These are phyloP conservation scores for Drosophila mauritiana DNA, from an alignment of 1,140 invertebrate genomes.

Conservation along the genomic window DNA sequence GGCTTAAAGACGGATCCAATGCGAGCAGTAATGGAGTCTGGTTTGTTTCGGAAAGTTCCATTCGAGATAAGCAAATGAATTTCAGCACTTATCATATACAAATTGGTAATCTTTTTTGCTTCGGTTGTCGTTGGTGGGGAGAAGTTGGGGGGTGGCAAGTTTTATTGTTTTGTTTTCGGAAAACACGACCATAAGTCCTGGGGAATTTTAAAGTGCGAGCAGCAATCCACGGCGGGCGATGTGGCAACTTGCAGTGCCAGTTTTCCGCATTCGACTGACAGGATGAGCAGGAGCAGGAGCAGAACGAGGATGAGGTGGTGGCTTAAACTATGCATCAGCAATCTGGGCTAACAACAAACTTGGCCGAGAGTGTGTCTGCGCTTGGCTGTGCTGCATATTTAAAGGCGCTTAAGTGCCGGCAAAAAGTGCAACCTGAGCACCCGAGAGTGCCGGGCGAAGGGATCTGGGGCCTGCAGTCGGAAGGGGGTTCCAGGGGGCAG, in stretches of 20 bases:
- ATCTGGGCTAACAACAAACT: constrained; percentile 56
- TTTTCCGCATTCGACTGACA: constrained; percentile 7
- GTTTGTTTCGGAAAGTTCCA: constrained; percentile 31
- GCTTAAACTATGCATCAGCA: constrained; percentile 48
- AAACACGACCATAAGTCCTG: constrained; percentile 44
- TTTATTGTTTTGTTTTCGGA: constrained; percentile 43
- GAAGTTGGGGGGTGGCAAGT: not conserved
- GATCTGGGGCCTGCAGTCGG: not conserved
- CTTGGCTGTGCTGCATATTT: constrained; percentile 73
- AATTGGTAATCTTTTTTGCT: constrained; percentile 32
- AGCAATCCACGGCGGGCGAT: not conserved
- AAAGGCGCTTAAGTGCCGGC: constrained; percentile 75
- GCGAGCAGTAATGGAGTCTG: constrained; percentile 34
- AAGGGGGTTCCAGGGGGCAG: constrained; percentile 3
- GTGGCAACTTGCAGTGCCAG: constrained; percentile 11
- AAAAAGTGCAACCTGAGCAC: constrained; percentile 66
- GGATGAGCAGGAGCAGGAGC: not conserved
- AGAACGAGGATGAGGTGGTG: not conserved
- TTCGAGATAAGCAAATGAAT: constrained; percentile 36
- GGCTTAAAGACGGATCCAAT: constrained; percentile 21
- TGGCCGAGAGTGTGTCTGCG: constrained; percentile 37
- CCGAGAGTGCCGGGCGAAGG: constrained; percentile 10
- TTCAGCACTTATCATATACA: constrained; percentile 42
- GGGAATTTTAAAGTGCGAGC: constrained; percentile 28
- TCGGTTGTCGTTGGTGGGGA: no score